phyloP scores from a whole-genome alignment of 1,140 invertebrate genomes.

The Odontomachus brunneus region DNA sequence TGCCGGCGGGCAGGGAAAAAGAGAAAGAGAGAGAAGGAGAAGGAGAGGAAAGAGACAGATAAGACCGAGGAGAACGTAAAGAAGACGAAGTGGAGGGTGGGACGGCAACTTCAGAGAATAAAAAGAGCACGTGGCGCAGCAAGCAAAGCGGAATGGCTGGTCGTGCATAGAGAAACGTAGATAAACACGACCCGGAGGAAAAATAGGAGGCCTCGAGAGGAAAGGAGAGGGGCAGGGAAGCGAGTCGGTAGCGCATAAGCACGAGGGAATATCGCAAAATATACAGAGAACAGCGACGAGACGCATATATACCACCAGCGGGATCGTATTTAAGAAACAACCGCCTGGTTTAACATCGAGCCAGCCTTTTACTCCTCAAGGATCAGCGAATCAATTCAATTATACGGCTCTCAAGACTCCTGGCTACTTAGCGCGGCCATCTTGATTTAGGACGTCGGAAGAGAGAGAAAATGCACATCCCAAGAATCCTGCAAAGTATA shows the following conservation, averaged over 20 bases:
- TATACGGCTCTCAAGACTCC: too few relatives aligned
- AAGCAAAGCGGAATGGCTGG: neutral
- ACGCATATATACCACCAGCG: neutral
- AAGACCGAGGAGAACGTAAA: neutral
- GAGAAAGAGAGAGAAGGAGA: neutral
- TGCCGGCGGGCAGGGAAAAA: neutral
- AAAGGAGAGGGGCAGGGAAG: too few relatives aligned
- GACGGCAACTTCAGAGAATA: neutral
- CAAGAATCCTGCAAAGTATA: too few relatives aligned
- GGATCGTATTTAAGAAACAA: too few relatives aligned
- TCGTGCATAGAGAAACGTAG: neutral
- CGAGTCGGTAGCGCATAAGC: neutral
- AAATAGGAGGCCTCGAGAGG: neutral
- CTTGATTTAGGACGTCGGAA: too few relatives aligned
- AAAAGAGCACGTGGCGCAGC: neutral
- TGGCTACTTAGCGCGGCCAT: too few relatives aligned
- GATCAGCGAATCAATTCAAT: too few relatives aligned
- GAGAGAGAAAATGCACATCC: too few relatives aligned
- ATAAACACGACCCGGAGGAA: constrained; percentile 5
- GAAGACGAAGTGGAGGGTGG: neutral
- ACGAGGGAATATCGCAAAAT: constrained; percentile 1
- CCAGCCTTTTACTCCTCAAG: neutral
- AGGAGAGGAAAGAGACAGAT: neutral
- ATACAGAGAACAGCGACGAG: neutral
- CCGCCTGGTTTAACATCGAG: neutral